Conservation (phyloP, 2,797 vertebrate genomes). For the Cyprinella venusta region DNA sequence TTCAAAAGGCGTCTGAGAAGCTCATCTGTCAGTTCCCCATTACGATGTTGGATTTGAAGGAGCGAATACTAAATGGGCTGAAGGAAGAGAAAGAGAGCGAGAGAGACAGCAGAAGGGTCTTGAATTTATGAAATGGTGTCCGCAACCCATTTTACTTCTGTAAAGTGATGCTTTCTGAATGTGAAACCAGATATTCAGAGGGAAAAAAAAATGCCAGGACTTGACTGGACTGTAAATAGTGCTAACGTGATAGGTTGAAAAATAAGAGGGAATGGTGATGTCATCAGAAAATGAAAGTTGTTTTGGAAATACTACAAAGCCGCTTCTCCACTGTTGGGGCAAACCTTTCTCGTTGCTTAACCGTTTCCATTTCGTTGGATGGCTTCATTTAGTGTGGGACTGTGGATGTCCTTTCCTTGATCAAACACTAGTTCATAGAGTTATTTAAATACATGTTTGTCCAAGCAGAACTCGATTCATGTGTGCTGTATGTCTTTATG, state of each 20-base stretch:
- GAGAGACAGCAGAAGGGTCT: background rate
- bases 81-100: background rate
- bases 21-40: constrained; percentile 4
- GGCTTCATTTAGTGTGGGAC: no score
- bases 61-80: background rate
- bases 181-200: background rate
- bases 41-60: background rate
- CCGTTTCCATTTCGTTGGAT: no score
- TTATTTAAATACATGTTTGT: constrained; percentile 22
- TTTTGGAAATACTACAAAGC: background rate
- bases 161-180: background rate
- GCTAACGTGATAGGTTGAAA: background rate
- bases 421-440: constrained; percentile 20
- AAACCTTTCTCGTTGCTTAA: no score
- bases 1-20: background rate
- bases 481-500: background rate
- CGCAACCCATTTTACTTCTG: background rate
- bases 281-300: background rate
- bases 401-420: background rate
- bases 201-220: background rate
- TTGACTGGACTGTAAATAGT: background rate
- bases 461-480: background rate
- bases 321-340: background rate
- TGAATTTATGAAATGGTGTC: background rate
- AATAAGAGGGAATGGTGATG: background rate